These are phyloP conservation scores for Trachymyrmex septentrionalis DNA, from an alignment of 1,140 invertebrate species.

Conservation along the genomic window DNA sequence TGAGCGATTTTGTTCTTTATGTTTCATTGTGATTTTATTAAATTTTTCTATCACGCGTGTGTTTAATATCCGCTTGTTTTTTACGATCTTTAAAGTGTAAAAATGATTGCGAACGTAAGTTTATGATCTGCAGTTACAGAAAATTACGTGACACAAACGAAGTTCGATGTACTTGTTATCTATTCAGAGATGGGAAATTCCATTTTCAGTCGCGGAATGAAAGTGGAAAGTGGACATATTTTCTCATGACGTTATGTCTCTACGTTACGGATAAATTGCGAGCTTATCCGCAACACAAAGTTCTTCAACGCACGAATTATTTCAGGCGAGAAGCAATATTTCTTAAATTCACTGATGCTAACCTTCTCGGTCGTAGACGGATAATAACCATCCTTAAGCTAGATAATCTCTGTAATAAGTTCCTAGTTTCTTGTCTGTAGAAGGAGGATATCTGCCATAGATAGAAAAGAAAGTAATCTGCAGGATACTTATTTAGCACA, in stretches of 20 bases:
- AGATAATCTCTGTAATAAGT: constrained; percentile 58
- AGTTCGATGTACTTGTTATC: neutral
- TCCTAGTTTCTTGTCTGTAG: constrained; percentile 23
- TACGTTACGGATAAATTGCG: constrained; percentile 45
- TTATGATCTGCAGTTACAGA: neutral
- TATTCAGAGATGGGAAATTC: constrained; percentile 5
- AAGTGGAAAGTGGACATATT: neutral
- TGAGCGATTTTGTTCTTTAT: no score
- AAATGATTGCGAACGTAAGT: neutral
- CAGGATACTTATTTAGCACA: constrained; percentile 17
- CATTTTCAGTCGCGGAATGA: constrained; percentile 9
- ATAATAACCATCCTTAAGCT: constrained; percentile 52
- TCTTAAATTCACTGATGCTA: constrained; percentile 60
- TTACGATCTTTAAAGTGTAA: constrained; percentile 5
- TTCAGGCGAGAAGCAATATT: constrained; percentile 50
- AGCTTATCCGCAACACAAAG: constrained; percentile 53
- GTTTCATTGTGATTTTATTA: neutral
- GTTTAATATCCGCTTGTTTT: neutral
- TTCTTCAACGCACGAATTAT: constrained; percentile 55
- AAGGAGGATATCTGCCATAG: neutral
- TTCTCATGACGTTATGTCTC: constrained; percentile 18
- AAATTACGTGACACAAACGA: constrained; percentile 2
- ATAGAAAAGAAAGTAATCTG: constrained; percentile 37
- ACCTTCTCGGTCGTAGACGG: constrained; percentile 38
- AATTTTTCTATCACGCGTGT: neutral